phyloP scores from a whole-genome alignment of 2,888 invertebrate genomes.

The Cheilosia scutellata region DNA sequence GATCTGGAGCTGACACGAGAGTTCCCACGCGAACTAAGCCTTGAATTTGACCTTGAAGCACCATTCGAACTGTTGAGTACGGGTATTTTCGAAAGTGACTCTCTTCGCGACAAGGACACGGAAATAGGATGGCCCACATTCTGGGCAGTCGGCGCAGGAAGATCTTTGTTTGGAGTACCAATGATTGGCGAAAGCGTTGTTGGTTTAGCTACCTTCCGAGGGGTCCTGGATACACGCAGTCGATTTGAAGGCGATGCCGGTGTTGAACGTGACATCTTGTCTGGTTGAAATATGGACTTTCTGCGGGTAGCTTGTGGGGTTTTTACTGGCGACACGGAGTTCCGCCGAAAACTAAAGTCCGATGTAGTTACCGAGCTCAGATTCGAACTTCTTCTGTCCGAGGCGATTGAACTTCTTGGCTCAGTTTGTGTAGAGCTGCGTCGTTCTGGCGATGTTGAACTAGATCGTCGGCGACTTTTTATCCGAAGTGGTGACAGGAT shows the following conservation, averaged over 20 bases:
- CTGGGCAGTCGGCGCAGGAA: conserved; percentile 62
- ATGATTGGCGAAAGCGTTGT: conserved; percentile 83
- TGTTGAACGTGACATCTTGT: conserved; percentile 57
- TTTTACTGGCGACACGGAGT: conserved; percentile 77
- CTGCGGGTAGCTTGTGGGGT: conserved; percentile 50
- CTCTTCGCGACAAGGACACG: conserved; percentile 78
- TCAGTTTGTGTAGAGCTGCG: conserved; percentile 83
- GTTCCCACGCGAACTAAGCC: conserved; percentile 66
- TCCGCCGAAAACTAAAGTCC: conserved; percentile 82
- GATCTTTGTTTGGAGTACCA: conserved; percentile 83
- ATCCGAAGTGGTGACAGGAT: conserved; percentile 76
- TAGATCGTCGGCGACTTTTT: conserved; percentile 79
- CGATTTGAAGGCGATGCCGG: conserved; percentile 62
- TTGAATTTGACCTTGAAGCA: conserved; percentile 77
- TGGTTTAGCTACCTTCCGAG: conserved; percentile 82
- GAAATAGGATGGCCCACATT: conserved; percentile 72
- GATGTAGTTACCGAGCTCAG: conserved; percentile 83
- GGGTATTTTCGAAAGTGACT: conserved; percentile 82
- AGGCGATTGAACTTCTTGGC: conserved; percentile 77
- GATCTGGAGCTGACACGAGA: conserved; percentile 78
- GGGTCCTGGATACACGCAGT: conserved; percentile 69
- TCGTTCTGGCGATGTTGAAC: conserved; percentile 82
- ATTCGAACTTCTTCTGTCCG: conserved; percentile 83
- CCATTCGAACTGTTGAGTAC: conserved; percentile 77
- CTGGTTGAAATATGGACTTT: conserved; percentile 65